Evolutionary conservation across 2,888 invertebrate genomes (phyloP), one percentile per base, ranked within the genome.

Genomic region (Thalpophila matura): DNA sequence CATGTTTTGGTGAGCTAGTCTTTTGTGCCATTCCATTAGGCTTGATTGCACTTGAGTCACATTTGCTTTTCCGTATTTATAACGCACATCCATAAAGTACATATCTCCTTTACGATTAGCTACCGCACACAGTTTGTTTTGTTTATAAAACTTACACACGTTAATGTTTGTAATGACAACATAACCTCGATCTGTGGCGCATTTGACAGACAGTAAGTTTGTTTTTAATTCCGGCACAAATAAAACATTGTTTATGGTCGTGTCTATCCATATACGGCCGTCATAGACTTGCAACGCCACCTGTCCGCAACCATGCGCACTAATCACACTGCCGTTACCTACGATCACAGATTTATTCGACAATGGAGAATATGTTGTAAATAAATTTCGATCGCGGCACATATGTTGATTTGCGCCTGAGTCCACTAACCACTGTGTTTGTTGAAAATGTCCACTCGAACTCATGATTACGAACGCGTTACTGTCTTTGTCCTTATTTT

Each of bases 231-330:
- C 74, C 0, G 78, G 78, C 14, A 82, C 75, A 12, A 40, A 70
- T 5, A 80, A 18, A 0, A 82, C 79, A n/a, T 80, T 75, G 42
- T 77, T 60, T 59, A 79, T 69, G 27, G 64, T 64, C 6, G 76
- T 76, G 0, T 74, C 33, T 9, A 79, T 55, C 74, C 74, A 82
- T 50, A 71, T 58, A 7, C 2, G 40, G 1, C 79, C 79, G 12
- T 80, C 57, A 4, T 6, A 63, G 0, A 73, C 75, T 31, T 77
- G 45, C n/a, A 77, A 26, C 27, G 61, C 67, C 49, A 77, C 33
- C 69, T 79, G 67, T 43, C 79, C 79, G 20, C 22, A 63, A 1
- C 76, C 80, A 5, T 38, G 5, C 0, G 42, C 77, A 71, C 37
- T 63, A 45, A 72, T 70, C 18, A 5, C 10, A 0, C 37, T 20